These are phyloP conservation scores for Hemiscyllium ocellatum DNA, from an alignment of 2,113 vertebrate genomes.

Conservation along the genomic window DNA sequence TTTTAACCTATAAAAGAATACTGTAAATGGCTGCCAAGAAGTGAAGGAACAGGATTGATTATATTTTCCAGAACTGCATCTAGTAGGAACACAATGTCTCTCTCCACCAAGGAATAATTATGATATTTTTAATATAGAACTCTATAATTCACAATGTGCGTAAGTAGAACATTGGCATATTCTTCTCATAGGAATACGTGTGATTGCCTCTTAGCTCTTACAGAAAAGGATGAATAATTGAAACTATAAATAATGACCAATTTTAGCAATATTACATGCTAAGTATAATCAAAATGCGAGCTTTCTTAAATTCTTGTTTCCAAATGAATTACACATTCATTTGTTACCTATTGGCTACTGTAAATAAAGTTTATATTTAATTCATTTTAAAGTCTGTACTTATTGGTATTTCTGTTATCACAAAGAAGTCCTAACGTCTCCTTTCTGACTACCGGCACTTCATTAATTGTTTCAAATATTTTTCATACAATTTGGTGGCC, in stretches of 20 bases:
- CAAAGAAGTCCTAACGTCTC: not conserved
- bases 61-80: not conserved
- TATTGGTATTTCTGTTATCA: not conserved
- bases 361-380: not conserved
- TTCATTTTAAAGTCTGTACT: not conserved
- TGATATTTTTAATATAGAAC: not conserved
- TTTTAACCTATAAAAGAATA: not conserved
- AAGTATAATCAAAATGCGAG: not conserved
- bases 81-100: not conserved
- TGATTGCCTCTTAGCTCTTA: not conserved
- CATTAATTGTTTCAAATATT: not conserved
- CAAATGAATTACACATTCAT: not conserved
- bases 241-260: not conserved
- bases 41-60: not conserved
- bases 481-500: not conserved
- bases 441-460: not conserved
- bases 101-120: not conserved
- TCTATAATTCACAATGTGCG: not conserved
- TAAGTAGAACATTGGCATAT: not conserved
- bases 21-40: not conserved
- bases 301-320: not conserved
- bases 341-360: not conserved
- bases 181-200: not conserved
- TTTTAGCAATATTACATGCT: not conserved
- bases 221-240: not conserved